These are phyloP conservation scores for Teleogryllus oceanicus DNA, from an alignment of 2,888 invertebrate species.

Conservation along the genomic window DNA sequence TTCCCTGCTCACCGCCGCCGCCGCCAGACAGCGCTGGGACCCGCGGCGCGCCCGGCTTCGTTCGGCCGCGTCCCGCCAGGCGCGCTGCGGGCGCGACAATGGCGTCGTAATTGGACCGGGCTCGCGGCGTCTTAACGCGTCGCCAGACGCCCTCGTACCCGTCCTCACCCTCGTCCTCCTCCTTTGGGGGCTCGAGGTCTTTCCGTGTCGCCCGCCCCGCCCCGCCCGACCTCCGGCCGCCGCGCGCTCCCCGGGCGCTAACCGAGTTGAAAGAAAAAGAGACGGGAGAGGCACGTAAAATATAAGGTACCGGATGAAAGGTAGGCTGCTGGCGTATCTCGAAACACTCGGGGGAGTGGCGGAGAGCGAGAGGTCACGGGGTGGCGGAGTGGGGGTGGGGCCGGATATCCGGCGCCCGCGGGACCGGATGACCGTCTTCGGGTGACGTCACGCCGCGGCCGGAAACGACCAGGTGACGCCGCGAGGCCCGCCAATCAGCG, in stretches of 20 bases:
- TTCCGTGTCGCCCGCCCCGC: neutral
- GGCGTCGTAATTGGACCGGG: constrained; percentile 9
- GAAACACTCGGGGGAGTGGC: neutral
- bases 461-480: too few species aligned
- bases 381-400: neutral
- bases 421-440: too few species aligned
- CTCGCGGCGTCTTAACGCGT: constrained; percentile 18
- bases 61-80: neutral
- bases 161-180: too few species aligned
- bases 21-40: too few species aligned
- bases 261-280: constrained; percentile 18
- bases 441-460: too few species aligned
- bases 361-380: neutral
- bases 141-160: neutral
- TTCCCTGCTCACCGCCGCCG: too few species aligned
- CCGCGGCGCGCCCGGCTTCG: too few species aligned
- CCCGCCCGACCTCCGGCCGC: neutral
- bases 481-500: too few species aligned
- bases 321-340: neutral
- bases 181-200: neutral
- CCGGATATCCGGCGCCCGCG: neutral
- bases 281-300: constrained; percentile 8
- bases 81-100: neutral
- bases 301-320: constrained; percentile 2
- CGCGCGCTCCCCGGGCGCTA: neutral